Evolutionary conservation across 2,113 vertebrate genomes (phyloP).

Genomic region (Nothobranchius kuhntae): DNA sequence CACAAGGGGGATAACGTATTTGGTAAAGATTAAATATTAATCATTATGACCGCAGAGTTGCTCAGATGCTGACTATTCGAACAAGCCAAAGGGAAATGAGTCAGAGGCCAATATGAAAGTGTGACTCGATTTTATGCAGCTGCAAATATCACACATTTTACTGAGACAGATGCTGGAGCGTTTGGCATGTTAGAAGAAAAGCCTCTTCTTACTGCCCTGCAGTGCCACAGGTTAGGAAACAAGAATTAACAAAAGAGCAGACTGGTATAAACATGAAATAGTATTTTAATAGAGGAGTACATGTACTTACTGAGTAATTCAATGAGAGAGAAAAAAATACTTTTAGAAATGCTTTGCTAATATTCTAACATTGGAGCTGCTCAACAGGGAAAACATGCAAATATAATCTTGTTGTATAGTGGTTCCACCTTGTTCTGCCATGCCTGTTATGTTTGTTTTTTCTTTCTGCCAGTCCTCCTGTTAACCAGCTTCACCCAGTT

Average conservation of each 20-base stretch:
- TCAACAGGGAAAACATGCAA: background rate
- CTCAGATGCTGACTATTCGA: background rate
- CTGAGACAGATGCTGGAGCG: constrained; percentile 3
- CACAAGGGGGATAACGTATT: background rate
- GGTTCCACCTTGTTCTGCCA: background rate
- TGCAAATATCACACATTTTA: constrained; percentile 27
- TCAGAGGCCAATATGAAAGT: constrained; percentile 37
- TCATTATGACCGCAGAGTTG: constrained; percentile 15
- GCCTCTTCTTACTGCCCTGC: constrained; percentile 2
- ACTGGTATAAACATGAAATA: constrained; percentile 18
- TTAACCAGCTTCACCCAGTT: too few species aligned
- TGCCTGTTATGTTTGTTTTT: too few species aligned
- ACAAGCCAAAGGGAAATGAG: constrained; percentile 22
- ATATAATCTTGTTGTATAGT: background rate
- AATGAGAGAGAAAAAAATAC: background rate
- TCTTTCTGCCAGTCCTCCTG: background rate
- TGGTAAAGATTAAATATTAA: constrained; percentile 25
- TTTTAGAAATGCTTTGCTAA: too few species aligned
- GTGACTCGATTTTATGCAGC: constrained; percentile 49
- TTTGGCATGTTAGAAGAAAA: background rate
- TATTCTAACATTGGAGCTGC: background rate
- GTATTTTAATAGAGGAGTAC: background rate
- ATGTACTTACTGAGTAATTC: background rate
- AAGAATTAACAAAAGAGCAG: constrained; percentile 8
- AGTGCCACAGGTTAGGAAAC: constrained; percentile 5